Conservation (phyloP, 2,113 vertebrate species). For the Tenrec ecaudatus region DNA sequence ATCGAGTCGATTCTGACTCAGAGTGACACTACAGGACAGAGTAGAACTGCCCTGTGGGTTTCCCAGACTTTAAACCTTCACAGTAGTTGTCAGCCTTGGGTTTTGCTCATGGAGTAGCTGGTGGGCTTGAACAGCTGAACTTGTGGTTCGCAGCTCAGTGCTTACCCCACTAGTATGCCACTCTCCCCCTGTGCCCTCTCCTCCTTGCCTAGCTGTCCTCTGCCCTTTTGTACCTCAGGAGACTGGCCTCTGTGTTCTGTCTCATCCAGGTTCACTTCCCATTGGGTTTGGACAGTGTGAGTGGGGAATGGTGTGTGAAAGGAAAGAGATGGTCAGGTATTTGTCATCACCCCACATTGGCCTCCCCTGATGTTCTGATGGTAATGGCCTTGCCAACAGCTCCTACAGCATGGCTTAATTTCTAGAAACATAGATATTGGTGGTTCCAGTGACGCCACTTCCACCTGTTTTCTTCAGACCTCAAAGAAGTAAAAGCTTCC, state of each 20-base stretch:
- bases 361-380: too few species aligned
- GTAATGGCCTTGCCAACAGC: too few species aligned
- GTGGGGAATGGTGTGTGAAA: neutral
- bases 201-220: neutral
- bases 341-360: too few species aligned
- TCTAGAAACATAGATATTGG: neutral
- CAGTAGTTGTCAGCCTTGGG: too few species aligned
- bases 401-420: too few species aligned
- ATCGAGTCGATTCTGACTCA: too few species aligned
- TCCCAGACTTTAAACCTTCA: too few species aligned
- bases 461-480: neutral
- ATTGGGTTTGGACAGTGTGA: neutral
- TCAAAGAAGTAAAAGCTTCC: neutral
- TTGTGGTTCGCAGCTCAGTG: too few species aligned
- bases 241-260: neutral
- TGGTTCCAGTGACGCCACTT: neutral
- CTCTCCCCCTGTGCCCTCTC: neutral
- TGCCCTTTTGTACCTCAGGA: neutral
- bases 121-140: too few species aligned
- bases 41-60: too few species aligned
- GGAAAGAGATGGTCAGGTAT: neutral
- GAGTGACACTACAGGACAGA: too few species aligned
- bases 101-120: too few species aligned
- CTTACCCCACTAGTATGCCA: neutral
- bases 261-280: neutral